Evolutionary conservation across 2,113 vertebrate genomes (phyloP).

Genomic region (Sebastes schlegelii): DNA sequence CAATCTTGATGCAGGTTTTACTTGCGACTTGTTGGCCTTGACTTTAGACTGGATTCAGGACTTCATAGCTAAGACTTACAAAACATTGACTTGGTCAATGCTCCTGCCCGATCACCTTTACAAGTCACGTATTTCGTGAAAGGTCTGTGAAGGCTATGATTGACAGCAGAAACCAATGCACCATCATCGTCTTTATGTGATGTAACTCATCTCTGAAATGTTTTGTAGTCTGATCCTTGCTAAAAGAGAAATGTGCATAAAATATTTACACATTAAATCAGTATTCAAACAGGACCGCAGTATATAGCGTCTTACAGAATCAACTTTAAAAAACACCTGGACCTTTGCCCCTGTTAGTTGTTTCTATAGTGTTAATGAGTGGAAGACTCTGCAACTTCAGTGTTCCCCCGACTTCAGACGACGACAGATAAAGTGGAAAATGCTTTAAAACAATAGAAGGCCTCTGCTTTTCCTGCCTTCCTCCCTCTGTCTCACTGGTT

Average conservation of each 20-base stretch:
- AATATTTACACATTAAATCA: background rate
- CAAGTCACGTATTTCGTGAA: background rate
- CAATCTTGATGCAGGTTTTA: background rate
- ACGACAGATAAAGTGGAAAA: constrained; percentile 8
- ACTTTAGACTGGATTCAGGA: background rate
- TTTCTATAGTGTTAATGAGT: constrained; percentile 46
- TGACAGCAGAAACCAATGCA: background rate
- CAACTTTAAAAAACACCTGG: background rate
- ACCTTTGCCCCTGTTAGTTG: constrained; percentile 16
- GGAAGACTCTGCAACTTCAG: constrained; percentile 11
- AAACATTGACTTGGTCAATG: background rate
- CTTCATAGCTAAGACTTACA: background rate
- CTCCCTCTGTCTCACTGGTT: constrained; percentile 35
- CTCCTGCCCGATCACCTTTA: background rate
- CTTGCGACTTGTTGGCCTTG: background rate
- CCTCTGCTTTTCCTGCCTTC: constrained; percentile 18
- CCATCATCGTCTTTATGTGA: background rate
- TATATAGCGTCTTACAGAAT: background rate
- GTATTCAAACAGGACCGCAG: constrained; percentile 1
- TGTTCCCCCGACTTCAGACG: constrained; percentile 5
- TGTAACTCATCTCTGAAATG: background rate
- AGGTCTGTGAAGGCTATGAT: background rate
- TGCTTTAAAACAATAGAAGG: constrained; percentile 3
- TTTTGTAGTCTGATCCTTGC: background rate
- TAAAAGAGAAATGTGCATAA: background rate